phyloP scores from a whole-genome alignment of 2,113 vertebrate genomes.

The Nothocercus julius region DNA sequence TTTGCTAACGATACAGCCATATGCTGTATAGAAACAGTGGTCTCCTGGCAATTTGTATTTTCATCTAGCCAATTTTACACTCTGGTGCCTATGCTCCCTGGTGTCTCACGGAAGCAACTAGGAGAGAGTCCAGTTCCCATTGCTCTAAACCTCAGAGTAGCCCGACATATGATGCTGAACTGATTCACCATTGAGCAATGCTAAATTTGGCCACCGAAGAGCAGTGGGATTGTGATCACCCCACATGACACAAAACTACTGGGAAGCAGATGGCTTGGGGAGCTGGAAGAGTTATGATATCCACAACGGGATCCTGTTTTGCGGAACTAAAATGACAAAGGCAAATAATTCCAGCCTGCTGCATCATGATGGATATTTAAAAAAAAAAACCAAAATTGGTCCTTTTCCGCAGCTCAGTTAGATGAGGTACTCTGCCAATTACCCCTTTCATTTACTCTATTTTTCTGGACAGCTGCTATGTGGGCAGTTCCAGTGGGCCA shows the following conservation, averaged over 20 bases:
- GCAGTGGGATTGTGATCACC: not conserved
- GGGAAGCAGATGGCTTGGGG: not conserved
- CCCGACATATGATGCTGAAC: too few relatives aligned
- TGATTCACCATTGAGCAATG: not conserved
- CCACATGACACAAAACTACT: not conserved
- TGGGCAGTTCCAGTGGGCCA: not conserved
- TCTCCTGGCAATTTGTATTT: not conserved
- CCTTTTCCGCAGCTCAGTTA: not conserved
- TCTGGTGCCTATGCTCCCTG: not conserved
- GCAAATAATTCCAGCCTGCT: not conserved
- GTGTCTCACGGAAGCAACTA: not conserved
- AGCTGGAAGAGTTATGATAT: not conserved
- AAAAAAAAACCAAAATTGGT: not conserved
- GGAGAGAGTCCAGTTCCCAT: not conserved
- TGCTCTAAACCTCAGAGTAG: not conserved
- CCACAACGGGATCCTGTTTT: not conserved
- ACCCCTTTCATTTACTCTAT: not conserved
- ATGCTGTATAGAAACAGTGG: not conserved
- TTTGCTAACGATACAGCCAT: not conserved
- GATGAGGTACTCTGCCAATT: not conserved
- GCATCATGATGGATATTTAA: not conserved
- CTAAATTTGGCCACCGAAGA: not conserved
- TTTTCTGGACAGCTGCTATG: not conserved
- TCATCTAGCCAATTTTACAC: too few relatives aligned
- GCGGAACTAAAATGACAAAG: not conserved